These are phyloP conservation scores for Scaptomyza flava DNA, from an alignment of 2,888 invertebrate species.

Conservation along the genomic window DNA sequence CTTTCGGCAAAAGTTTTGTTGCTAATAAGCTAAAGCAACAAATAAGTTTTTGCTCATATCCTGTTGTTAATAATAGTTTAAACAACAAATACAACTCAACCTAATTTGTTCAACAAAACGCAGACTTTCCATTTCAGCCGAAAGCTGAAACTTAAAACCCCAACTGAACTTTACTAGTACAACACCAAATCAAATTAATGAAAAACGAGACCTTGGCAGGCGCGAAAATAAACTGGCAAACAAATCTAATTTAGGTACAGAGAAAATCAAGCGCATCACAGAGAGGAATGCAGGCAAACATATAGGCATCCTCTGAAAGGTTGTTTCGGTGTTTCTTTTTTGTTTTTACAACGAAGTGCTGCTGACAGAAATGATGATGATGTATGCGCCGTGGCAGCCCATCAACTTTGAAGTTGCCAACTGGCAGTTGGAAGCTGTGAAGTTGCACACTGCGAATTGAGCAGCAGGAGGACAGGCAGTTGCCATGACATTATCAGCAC, in stretches of 20 bases:
- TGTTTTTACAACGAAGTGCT: slow-evolving; percentile 12
- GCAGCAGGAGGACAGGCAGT: slow-evolving; percentile 34
- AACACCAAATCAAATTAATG: slow-evolving; percentile 58
- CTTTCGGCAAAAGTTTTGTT: slow-evolving; percentile 50
- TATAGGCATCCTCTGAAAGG: slow-evolving; percentile 47
- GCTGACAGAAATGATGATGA: slow-evolving; percentile 78
- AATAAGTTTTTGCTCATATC: slow-evolving; percentile 45
- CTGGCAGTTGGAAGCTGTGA: slow-evolving; percentile 9
- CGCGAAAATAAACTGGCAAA: slow-evolving; percentile 16
- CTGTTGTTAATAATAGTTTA: slow-evolving; percentile 48
- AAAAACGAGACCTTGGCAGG: slow-evolving; percentile 34
- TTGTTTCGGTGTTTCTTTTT: slow-evolving; percentile 11
- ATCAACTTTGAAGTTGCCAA: slow-evolving; percentile 49
- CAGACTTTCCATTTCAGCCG: slow-evolving; percentile 50
- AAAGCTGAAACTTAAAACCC: neutral
- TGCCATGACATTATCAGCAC: slow-evolving; percentile 71
- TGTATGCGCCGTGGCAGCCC: slow-evolving; percentile 75
- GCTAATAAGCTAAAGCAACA: slow-evolving; percentile 47
- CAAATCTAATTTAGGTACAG: slow-evolving; percentile 72
- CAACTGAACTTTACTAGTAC: slow-evolving; percentile 5
- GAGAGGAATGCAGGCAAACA: neutral
- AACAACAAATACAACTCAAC: slow-evolving; percentile 21
- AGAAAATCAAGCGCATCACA: slow-evolving; percentile 68
- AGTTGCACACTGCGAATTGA: slow-evolving; percentile 17
- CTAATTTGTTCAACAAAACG: slow-evolving; percentile 20